Conservation (phyloP, 2,888 invertebrate species). For the Hydriomena furcata region DNA sequence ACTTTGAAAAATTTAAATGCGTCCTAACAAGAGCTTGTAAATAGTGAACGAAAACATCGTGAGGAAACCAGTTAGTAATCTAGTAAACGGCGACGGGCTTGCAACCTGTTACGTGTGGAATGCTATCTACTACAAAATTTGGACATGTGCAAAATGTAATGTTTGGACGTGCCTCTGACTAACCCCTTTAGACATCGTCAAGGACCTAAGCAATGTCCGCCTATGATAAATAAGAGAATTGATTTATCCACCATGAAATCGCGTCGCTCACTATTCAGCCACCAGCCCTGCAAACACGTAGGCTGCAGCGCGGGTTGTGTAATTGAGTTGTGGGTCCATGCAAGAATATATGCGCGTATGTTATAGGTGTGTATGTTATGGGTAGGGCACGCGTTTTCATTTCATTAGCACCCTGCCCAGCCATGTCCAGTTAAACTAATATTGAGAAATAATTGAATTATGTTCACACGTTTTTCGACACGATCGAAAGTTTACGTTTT, state of each 20-base stretch:
- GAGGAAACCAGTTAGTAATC: too few species aligned
- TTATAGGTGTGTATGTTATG: background rate
- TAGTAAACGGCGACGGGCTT: too few species aligned
- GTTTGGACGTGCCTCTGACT: too few species aligned
- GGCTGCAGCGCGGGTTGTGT: slow-evolving; percentile 13
- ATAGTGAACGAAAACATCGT: too few species aligned
- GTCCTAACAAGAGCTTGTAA: too few species aligned
- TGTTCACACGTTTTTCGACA: background rate
- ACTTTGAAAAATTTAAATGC: too few species aligned
- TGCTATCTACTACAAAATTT: too few species aligned
- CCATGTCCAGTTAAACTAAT: slow-evolving; percentile 10
- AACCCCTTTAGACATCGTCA: too few species aligned
- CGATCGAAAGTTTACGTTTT: background rate
- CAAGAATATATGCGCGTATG: background rate
- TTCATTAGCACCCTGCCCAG: slow-evolving; percentile 20
- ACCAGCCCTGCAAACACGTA: background rate
- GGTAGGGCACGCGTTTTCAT: slow-evolving; percentile 22
- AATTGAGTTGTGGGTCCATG: slow-evolving; percentile 21
- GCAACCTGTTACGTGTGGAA: too few species aligned
- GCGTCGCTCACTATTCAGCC: background rate
- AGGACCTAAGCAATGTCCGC: too few species aligned
- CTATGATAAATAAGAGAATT: too few species aligned
- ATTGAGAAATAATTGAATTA: slow-evolving; percentile 3
- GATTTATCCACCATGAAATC: background rate
- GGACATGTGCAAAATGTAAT: too few species aligned